Base-by-base conservation (phyloP, 1,140 invertebrate genomes). In the Temnothorax longispinosus region DNA sequence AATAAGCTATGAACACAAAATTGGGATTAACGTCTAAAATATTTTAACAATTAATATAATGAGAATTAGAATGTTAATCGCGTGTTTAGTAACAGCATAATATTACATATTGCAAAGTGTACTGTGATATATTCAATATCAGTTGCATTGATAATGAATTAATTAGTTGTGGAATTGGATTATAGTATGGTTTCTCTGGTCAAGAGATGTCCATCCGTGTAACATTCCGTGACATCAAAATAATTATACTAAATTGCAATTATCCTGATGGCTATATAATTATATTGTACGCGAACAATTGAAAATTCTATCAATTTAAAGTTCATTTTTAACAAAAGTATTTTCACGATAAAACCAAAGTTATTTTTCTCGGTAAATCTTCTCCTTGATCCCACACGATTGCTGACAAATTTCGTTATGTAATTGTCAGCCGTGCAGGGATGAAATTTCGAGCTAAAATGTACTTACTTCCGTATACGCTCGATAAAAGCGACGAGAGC, bases 191-290 rank as follows among this genome's bases (percentile, higher is more conserved):
- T 74, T 35, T 84, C 80, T 84, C 67, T 47, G 56, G 62, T 60
- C 35, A 32, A 60, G 27, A 74, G 27, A 58, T 18, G 35, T 27
- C 18, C 11, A 47, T 27, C 11, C 10, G 38, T 38, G 11, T 71
- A 72, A 81, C 56, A 82, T n/a, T 47, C 13, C 8, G 27, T 60
- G 56, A 84, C 71, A 50, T 10, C 8, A 2, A 60, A 74, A 72
- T 74, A 74, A 74, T 84, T 60, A 71, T 32, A 41, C 5, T 32
- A 67, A 80, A 56, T 77, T 44, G 18, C 8, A 21, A 74, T 82
- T 69, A 69, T 69, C 15, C 5, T 4, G n/a, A n/a, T n/a, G 21
- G 11, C 32, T 41, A 54, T 5, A 35, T 18, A 13, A 41, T 21
- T 56, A 21, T 41, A 69, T 69, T 10, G 47, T 41, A 18, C 7